Evolutionary conservation across 2,888 invertebrate genomes (phyloP).

Genomic region (Troilus luridus): DNA sequence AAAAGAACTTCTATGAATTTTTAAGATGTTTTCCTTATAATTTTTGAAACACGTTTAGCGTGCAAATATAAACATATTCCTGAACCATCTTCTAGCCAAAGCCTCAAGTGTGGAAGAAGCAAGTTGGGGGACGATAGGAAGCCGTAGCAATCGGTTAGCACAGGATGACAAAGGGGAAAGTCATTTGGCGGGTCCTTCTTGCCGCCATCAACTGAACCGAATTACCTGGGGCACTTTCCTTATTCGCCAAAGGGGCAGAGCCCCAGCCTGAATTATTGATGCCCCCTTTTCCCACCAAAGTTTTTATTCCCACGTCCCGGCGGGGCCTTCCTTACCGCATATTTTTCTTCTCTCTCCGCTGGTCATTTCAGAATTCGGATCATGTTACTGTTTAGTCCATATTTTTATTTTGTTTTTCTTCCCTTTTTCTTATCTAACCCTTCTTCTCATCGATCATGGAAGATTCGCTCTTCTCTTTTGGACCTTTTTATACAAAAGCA

Average conservation of each 20-base stretch:
- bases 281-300: neutral
- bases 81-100: neutral
- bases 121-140: neutral
- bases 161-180: slow-evolving; percentile 16
- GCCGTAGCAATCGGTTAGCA: slow-evolving; percentile 10
- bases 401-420: neutral
- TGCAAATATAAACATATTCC: neutral
- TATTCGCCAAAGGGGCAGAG: slow-evolving; percentile 28
- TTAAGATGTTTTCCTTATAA: neutral
- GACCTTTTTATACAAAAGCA: neutral
- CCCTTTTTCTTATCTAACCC: neutral
- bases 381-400: slow-evolving; percentile 33
- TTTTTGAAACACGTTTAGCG: neutral
- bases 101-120: neutral
- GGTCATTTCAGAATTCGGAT: slow-evolving; percentile 31
- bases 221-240: slow-evolving; percentile 44
- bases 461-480: neutral
- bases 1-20: neutral
- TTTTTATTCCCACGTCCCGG: slow-evolving; percentile 34
- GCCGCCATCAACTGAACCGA: neutral
- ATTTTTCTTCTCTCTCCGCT: slow-evolving; percentile 42
- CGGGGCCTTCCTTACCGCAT: neutral
- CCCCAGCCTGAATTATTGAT: slow-evolving; percentile 39
- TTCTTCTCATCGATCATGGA: neutral
- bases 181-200: slow-evolving; percentile 21